phyloP scores from a whole-genome alignment of 2,113 vertebrate genomes.

The Esox niger region DNA sequence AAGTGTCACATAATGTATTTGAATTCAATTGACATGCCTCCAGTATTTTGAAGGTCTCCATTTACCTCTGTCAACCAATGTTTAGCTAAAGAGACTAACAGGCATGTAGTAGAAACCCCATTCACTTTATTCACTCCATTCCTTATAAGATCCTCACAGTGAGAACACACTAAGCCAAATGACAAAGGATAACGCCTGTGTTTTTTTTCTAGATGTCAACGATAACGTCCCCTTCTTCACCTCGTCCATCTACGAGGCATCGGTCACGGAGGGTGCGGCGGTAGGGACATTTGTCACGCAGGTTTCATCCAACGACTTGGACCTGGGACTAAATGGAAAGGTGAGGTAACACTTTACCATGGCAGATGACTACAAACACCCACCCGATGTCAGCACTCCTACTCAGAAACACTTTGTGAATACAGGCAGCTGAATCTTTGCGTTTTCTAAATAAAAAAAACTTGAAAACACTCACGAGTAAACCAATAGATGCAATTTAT shows the following conservation, averaged over 20 bases:
- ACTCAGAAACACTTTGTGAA: no score
- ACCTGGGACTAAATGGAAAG: slow-evolving; percentile 84
- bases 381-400: no score
- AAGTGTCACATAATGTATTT: no score
- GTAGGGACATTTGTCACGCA: slow-evolving; percentile 80
- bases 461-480: no score
- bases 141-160: not conserved
- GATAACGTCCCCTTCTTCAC: slow-evolving; percentile 92
- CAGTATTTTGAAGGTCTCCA: not conserved
- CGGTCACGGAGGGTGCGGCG: slow-evolving; percentile 78
- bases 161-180: not conserved
- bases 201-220: slow-evolving; percentile 78
- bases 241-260: slow-evolving; percentile 86
- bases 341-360: slow-evolving; percentile 45
- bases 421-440: no score
- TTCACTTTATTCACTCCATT: not conserved
- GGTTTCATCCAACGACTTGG: slow-evolving; percentile 82
- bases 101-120: not conserved
- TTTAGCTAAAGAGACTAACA: not conserved
- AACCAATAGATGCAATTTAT: no score
- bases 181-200: not conserved
- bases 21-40: not conserved
- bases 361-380: no score
- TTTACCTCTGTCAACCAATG: not conserved
- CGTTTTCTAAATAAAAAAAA: no score